Evolutionary conservation across 2,113 vertebrate species (phyloP), one percentile per base, ranked within the genome.

Genomic region (Esox niger): DNA sequence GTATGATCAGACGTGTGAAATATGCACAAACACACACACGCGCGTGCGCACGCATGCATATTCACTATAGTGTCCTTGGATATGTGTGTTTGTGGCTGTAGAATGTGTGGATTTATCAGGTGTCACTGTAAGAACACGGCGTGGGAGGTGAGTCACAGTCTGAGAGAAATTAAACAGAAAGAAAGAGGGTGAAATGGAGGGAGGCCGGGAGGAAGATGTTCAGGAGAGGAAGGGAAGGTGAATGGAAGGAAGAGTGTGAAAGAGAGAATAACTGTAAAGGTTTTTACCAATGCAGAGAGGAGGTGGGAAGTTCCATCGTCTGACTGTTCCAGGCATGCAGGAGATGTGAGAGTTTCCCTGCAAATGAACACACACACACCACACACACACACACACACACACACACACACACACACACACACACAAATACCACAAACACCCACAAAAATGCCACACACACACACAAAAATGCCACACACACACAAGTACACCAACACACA

Each of bases 321-420:
- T 90, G 47, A 98, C 95, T 0, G 97, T 96, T 60, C 97, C 96
- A 0, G 97, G 97, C 97, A 99, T 99, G 83, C 97, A 99, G 79
- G 96, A 96, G 67, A 98, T 98, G 80, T 99, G 97, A 0, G 96
- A 97, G 70, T 94, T 96, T 30, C 97, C 97, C 97, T 99, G 88
- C n/a, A 61, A 27, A 56, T 81, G 72, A 69, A 55, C 23, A 52
- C 63, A 31, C 46, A 65, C 17, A 65, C 61, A 29, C 35, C 23
- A 11, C 61, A 63, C 61, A 46, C 64, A 60, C 1, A 68, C 57
- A 79, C 49, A 74, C 30, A 75, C 29, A 74, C 32, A 75, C 43
- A 73, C 62, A 68, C 8, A 33, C 59, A 65, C 20, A 33, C 29
- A 32, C 4, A 75, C 13, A 79, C 10, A 21, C 20, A 62, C 4